Evolutionary conservation across 2,888 invertebrate species (phyloP).

Genomic region (Amblyjoppa proteus): DNA sequence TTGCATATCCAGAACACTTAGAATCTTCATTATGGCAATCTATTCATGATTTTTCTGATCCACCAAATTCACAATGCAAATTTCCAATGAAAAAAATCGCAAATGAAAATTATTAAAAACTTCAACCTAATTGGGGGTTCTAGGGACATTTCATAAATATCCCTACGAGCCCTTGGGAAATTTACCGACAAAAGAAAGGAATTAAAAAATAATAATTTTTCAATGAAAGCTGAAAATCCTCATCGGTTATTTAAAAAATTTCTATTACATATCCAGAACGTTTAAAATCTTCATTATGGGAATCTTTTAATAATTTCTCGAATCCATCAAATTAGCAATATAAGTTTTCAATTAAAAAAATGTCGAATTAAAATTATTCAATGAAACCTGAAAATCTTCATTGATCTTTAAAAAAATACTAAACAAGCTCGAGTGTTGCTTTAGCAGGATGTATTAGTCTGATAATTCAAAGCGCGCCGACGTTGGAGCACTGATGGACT

Average conservation of each 20-base stretch:
- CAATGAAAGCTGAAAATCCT: too few relatives aligned
- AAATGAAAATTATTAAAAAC: background rate
- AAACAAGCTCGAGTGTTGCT: background rate
- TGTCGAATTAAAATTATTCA: background rate
- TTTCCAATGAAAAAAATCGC: background rate
- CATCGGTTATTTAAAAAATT: too few relatives aligned
- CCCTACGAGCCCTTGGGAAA: background rate
- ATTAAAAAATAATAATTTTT: too few relatives aligned
- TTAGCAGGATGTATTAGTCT: background rate
- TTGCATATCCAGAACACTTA: background rate
- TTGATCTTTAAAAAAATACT: background rate
- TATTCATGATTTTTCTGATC: background rate
- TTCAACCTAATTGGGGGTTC: background rate
- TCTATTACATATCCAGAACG: too few relatives aligned
- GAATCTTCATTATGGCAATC: background rate
- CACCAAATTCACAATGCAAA: background rate
- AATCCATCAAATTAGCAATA: too few relatives aligned
- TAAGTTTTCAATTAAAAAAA: too few relatives aligned
- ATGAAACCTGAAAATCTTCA: background rate
- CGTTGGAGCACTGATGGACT: too few relatives aligned
- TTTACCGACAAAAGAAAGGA: too few relatives aligned
- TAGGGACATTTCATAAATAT: background rate
- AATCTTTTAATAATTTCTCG: too few relatives aligned
- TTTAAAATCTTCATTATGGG: too few relatives aligned
- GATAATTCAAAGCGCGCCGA: too few relatives aligned